Evolutionary conservation across 64 coral and sea anemone species (phyloP).

Genomic region (Hydrozoanthus tunicans): DNA sequence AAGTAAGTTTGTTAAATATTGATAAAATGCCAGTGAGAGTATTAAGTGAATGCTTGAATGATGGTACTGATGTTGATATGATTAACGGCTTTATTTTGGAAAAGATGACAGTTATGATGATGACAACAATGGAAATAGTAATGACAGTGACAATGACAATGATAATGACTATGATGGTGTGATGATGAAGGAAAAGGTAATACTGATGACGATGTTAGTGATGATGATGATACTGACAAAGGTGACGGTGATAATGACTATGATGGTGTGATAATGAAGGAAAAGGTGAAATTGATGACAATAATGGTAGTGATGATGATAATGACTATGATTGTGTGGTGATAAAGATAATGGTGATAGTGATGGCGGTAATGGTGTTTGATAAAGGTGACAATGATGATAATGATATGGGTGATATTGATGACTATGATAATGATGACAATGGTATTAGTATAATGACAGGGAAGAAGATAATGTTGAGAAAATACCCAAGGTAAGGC

Average conservation of each 20-base stretch:
- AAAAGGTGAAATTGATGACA: background rate
- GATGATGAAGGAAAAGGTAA: background rate
- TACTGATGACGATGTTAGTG: background rate
- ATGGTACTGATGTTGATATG: too few species aligned
- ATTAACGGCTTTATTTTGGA: too few species aligned
- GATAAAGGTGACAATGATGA: background rate
- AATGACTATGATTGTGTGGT: background rate
- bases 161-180: background rate
- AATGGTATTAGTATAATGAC: background rate
- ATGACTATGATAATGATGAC: background rate
- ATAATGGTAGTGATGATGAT: background rate
- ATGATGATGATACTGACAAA: background rate
- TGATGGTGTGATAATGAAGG: background rate
- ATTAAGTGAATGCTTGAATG: too few species aligned
- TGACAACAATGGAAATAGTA: background rate
- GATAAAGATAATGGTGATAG: background rate
- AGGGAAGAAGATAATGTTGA: background rate
- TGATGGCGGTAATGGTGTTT: background rate
- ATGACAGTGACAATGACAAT: background rate
- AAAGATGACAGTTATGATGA: too few species aligned
- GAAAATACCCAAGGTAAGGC: background rate
- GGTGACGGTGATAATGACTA: background rate
- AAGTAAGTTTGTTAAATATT: conserved; percentile 46
- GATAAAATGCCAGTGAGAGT: background rate
- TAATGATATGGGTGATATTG: background rate